Percentiles rank a stretch among this genome's conserved stretches.
phyloP scores from a whole-genome alignment of 2,888 invertebrate genomes.

The Palloptera scutellata region DNA sequence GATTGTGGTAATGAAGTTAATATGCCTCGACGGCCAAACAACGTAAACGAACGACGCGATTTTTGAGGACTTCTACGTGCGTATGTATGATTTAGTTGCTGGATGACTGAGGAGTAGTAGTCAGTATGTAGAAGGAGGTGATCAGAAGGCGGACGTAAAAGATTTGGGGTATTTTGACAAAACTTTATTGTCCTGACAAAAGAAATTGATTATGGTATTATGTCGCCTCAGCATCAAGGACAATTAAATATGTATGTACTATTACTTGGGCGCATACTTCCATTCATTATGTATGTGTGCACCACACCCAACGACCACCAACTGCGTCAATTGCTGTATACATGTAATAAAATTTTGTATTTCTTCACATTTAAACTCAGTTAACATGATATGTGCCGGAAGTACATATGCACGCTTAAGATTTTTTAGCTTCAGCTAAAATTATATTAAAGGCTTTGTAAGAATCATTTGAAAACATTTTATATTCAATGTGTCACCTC shows the following conservation, averaged over 20 bases:
- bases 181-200: slow-evolving; percentile 28
- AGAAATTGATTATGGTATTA: slow-evolving; percentile 34
- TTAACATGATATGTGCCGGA: too few species aligned
- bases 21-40: slow-evolving; percentile 21
- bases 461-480: too few species aligned
- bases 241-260: slow-evolving; percentile 11
- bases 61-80: background rate
- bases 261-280: background rate
- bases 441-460: too few species aligned
- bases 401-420: too few species aligned
- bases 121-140: background rate
- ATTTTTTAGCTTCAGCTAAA: too few species aligned
- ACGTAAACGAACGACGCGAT: background rate
- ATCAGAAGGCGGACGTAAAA: background rate
- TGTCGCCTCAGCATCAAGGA: slow-evolving; percentile 30
- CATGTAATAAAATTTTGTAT: slow-evolving; percentile 4
- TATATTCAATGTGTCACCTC: too few species aligned
- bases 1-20: slow-evolving; percentile 30
- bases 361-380: too few species aligned
- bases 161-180: slow-evolving; percentile 11
- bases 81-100: slow-evolving; percentile 3
- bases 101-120: background rate
- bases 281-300: background rate
- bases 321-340: slow-evolving; percentile 25
- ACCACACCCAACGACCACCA: slow-evolving; percentile 11